Evolutionary conservation across 2,113 vertebrate genomes (phyloP), one percentile per base, ranked within the genome.

Genomic region (Micronycteris hirsuta): DNA sequence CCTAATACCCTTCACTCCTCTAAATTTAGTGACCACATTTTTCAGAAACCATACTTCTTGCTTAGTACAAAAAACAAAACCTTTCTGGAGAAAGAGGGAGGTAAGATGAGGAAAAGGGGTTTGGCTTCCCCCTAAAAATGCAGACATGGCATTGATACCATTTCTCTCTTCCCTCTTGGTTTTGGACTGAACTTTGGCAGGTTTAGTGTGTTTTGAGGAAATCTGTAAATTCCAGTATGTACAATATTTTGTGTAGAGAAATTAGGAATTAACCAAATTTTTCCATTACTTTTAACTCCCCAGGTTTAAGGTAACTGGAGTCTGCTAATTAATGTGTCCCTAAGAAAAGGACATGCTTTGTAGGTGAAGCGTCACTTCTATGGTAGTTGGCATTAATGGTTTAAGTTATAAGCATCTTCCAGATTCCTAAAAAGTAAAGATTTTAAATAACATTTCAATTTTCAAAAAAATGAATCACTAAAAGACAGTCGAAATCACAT

Each of bases 391-490:
- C 14, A 26, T 63, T 90, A 83, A 87, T 61, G 58, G 13, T 56
- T 61, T 81, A 52, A 41, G 16, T 94, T n/a, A 89, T 47, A 74
- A 65, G 65, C 65, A 94, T 94, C 93, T 83, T 94, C 77, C 14
- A 33, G 33, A 92, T 97, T 96, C 96, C 96, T 96, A 43, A 96
- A 97, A 89, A 93, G 88, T 88, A n/a, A 95, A 92, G 31, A 76
- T 92, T 96, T 94, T 54, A 91, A 91, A 68, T 19, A 82, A 28
- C 61, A 93, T 91, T 93, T 94, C 45, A 87, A 2, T 82, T 94
- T 93, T 73, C n/a, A 71, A 63, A 80, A 67, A 84, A 90, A 58
- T 61, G 70, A 95, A 76, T 96, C 80, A 97, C 36, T 94, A 89
- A 95, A 84, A 80, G 52, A 80, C 54, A 94, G 54, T 93, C 94